Percentiles rank a stretch among this genome's conserved stretches.
phyloP scores from a whole-genome alignment of 2,888 invertebrate genomes.

The Drymonia ruficornis region DNA sequence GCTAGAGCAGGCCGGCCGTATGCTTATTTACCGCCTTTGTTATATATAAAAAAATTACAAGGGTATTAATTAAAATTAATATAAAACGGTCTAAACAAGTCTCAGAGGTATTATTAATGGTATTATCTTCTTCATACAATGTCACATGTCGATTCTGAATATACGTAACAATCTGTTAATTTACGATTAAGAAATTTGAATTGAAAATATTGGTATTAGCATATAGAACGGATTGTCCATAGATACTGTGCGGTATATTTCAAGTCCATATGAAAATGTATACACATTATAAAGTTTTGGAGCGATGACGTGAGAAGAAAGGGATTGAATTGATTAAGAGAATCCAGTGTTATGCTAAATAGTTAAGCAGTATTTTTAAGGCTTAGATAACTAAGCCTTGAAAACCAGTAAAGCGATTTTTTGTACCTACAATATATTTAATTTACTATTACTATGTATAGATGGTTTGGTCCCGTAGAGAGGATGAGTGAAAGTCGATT shows the following conservation, averaged over 20 bases:
- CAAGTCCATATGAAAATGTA: constrained; percentile 24
- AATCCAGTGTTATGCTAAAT: background rate
- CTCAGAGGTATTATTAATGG: too few relatives aligned
- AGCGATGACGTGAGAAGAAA: constrained; percentile 13
- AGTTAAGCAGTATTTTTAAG: background rate
- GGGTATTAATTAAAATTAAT: too few relatives aligned
- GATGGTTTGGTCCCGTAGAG: too few relatives aligned
- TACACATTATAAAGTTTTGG: constrained; percentile 8
- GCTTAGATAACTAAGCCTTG: too few relatives aligned
- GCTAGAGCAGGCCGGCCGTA: too few relatives aligned
- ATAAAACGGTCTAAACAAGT: too few relatives aligned
- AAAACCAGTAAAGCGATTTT: too few relatives aligned
- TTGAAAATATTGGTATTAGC: constrained; percentile 33
- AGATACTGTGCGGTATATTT: constrained; percentile 30
- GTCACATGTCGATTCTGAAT: background rate
- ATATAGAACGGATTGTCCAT: constrained; percentile 32
- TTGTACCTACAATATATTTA: too few relatives aligned
- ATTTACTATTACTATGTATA: too few relatives aligned
- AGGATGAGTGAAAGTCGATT: too few relatives aligned
- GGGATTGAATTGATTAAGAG: constrained; percentile 8
- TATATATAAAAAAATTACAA: too few relatives aligned
- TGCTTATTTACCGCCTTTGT: too few relatives aligned
- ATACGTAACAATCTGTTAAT: constrained; percentile 33
- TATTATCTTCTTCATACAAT: background rate
- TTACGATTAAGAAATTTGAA: constrained; percentile 40